Percentiles rank a stretch among this genome's conserved stretches.
Conservation (phyloP, 2,888 invertebrate species). For the Acrobasis consociella region DNA sequence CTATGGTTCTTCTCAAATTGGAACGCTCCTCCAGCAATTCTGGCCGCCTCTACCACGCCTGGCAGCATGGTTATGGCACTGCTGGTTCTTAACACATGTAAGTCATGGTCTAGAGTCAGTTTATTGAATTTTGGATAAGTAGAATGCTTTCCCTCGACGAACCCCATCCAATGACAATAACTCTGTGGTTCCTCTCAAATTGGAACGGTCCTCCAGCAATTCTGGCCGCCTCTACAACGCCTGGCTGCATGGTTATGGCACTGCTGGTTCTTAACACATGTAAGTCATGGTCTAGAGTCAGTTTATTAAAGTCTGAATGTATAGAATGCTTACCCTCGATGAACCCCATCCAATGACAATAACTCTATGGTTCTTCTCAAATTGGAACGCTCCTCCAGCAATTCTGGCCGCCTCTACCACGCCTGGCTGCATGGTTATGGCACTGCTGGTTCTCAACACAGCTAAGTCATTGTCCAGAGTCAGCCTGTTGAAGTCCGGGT, state of each 20-base stretch:
- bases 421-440: conserved; percentile 40
- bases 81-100: too few species aligned
- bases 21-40: conserved; percentile 51
- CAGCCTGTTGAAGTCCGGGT: conserved; percentile 46
- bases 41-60: conserved; percentile 25
- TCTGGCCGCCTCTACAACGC: conserved; percentile 26
- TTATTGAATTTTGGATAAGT: too few species aligned
- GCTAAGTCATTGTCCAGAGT: conserved; percentile 56
- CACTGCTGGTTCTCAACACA: conserved; percentile 50
- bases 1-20: conserved; percentile 41
- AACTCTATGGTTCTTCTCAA: conserved; percentile 45
- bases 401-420: conserved; percentile 49
- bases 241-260: too few species aligned
- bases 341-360: conserved; percentile 67
- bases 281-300: too few species aligned
- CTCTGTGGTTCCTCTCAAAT: conserved; percentile 42
- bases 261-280: too few species aligned
- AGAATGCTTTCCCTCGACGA: conserved; percentile 47
- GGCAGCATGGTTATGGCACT: too few species aligned
- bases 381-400: conserved; percentile 47
- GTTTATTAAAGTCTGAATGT: background rate
- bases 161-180: conserved; percentile 68
- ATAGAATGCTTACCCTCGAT: conserved; percentile 45
- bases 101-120: too few species aligned
- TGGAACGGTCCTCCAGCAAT: conserved; percentile 52